Evolutionary conservation across 2,888 invertebrate genomes (phyloP), one percentile per base, ranked within the genome.

Genomic region (Pterostichus madidus): DNA sequence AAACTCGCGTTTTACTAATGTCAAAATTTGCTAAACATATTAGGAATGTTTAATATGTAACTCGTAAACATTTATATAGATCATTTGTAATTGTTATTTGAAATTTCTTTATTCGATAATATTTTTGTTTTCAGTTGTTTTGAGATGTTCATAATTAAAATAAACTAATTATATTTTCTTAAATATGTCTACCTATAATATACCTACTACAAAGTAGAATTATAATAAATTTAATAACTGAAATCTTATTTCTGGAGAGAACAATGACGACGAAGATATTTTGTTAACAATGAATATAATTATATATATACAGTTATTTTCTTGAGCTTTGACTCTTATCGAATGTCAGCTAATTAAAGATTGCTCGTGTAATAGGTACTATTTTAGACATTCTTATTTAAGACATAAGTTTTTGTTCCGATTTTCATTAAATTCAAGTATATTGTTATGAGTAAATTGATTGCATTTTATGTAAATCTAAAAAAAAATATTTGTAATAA

Each of bases 391-490:
- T 53, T 53, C 32, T 75, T 76, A 76, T 56, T 59, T 59, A 15
- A n/a, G n/a, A 44, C 24, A 39, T 59, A 56, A 44, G 44, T 77
- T 77, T 39, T 77, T 77, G 77, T 59, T 56, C 59, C 13, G 53
- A 59, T 59, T 77, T 77, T 77, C 77, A 77, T 77, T 77, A 77
- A 77, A 77, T n/a, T 77, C 17, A 32, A 76, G 32, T 52, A 31
- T 52, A 76, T 53, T 76, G 32, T 76, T 53, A 31, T 39, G 15
- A 76, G 8, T 49, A 7, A 39, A 35, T n/a, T 53, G 32, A 73
- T 13, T 44, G 15, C 32, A 76, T 76, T 56, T 35, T 53, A 35
- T 68, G 44, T 53, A 76, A 76, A 53, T 31, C 53, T 24, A 76
- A 31, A 76, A 75, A 75, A 75, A 49, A 75, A 32, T 39, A 39